phyloP scores from a whole-genome alignment of 2,113 vertebrate species.

The Syrmaticus mikado region DNA sequence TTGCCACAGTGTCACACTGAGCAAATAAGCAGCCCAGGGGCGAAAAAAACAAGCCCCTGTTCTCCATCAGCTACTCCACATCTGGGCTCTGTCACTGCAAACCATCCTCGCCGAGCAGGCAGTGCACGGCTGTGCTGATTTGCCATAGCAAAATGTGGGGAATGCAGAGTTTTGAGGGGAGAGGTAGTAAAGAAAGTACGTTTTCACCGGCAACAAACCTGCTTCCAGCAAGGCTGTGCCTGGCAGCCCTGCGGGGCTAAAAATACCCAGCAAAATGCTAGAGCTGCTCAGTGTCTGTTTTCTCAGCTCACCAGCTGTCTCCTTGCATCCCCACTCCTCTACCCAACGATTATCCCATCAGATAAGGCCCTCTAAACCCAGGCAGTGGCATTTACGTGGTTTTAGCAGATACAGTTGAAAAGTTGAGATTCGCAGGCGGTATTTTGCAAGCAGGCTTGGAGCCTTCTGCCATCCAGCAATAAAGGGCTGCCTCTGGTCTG shows the following conservation, averaged over 20 bases:
- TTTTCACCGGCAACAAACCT: slow-evolving; percentile 17
- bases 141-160: neutral
- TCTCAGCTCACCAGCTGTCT: slow-evolving; percentile 55
- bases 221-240: slow-evolving; percentile 33
- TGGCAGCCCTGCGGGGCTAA: slow-evolving; percentile 42
- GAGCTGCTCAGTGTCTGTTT: slow-evolving; percentile 15
- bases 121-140: neutral
- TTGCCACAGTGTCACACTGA: accelerated
- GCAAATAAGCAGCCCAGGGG: neutral
- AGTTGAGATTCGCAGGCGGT: neutral
- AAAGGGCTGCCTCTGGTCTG: neutral
- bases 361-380: neutral
- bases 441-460: neutral
- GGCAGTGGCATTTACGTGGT: neutral
- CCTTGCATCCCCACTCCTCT: neutral
- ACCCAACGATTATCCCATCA: slow-evolving; percentile 15
- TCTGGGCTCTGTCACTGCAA: accelerated
- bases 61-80: neutral
- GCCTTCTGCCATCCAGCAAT: neutral
- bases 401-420: neutral
- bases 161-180: neutral
- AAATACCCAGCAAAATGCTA: slow-evolving; percentile 53
- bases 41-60: neutral
- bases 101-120: neutral
- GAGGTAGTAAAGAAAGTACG: neutral